Percentiles rank a stretch among this genome's conserved stretches.
These are phyloP conservation scores for Noctua comes DNA, from an alignment of 2,888 invertebrate species.

Conservation along the genomic window DNA sequence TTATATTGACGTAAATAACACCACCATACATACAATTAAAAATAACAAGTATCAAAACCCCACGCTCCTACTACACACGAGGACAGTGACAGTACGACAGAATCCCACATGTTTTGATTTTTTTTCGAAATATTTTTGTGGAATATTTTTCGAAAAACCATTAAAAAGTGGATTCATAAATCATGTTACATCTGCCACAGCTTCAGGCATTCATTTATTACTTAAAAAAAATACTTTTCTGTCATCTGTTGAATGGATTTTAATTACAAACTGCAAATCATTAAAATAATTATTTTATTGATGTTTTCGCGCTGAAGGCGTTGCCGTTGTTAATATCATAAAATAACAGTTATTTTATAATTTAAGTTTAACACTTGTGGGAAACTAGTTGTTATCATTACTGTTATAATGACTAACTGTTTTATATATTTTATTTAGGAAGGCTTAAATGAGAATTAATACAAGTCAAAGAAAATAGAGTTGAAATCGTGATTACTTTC, in stretches of 20 bases:
- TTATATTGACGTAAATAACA: neutral
- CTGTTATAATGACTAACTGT: constrained; percentile 29
- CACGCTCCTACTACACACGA: constrained; percentile 40
- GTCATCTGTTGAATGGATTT: constrained; percentile 60
- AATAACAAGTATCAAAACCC: constrained; percentile 70
- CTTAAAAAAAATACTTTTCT: constrained; percentile 72
- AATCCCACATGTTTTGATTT: constrained; percentile 86
- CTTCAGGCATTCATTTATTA: constrained; percentile 73
- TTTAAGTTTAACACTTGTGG: constrained; percentile 38
- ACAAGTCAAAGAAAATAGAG: neutral
- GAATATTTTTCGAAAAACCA: constrained; percentile 87
- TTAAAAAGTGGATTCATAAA: constrained; percentile 86
- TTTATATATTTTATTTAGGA: neutral
- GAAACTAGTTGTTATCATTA: constrained; percentile 14
- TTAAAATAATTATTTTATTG: constrained; percentile 38
- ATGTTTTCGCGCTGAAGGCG: constrained; percentile 44
- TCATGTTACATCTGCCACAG: constrained; percentile 86
- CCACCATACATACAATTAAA: neutral
- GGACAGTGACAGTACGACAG: constrained; percentile 78
- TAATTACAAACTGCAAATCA: constrained; percentile 53
- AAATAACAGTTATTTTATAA: constrained; percentile 43
- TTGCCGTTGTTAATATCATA: constrained; percentile 41
- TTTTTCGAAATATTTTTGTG: constrained; percentile 79
- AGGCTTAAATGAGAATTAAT: neutral
- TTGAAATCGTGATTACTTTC: neutral